These are phyloP conservation scores for Nesogale talazaci DNA, from an alignment of 2,113 vertebrate species.

Conservation along the genomic window DNA sequence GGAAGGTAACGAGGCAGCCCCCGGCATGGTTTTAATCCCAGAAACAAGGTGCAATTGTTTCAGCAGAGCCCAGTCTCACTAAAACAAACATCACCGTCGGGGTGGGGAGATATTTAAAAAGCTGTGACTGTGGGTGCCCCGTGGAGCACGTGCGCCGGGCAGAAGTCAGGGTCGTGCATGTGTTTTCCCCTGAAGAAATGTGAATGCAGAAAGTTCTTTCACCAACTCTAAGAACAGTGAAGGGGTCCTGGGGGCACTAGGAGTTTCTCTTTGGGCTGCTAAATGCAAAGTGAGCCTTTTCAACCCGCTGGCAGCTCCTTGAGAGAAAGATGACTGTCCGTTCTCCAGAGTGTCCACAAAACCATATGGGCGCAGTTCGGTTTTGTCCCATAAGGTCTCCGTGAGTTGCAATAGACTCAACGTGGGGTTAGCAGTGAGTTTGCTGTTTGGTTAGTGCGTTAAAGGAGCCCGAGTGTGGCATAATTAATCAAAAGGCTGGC, in stretches of 20 bases:
- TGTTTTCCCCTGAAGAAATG: background rate
- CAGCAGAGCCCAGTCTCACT: background rate
- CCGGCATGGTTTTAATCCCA: background rate
- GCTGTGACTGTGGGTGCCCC: background rate
- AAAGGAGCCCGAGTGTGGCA: too few relatives aligned
- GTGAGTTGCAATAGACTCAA: too few relatives aligned
- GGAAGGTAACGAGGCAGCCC: background rate
- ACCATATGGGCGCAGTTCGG: too few relatives aligned
- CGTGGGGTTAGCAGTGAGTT: too few relatives aligned
- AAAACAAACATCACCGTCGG: background rate
- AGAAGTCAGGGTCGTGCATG: background rate
- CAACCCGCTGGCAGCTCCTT: too few relatives aligned
- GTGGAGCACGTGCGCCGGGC: too few relatives aligned
- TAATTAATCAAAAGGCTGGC: background rate
- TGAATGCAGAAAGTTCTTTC: background rate
- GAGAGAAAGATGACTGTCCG: too few relatives aligned
- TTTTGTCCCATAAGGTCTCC: too few relatives aligned
- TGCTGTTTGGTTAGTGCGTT: too few relatives aligned
- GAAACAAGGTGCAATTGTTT: conserved; percentile 1
- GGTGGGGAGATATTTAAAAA: background rate
- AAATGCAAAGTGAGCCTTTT: background rate
- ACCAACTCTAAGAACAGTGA: background rate
- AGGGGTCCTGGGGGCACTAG: background rate
- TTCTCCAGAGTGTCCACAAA: too few relatives aligned
- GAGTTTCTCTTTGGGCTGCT: background rate